Conservation (phyloP, 2,888 invertebrate species). For the Cryptus armator region DNA sequence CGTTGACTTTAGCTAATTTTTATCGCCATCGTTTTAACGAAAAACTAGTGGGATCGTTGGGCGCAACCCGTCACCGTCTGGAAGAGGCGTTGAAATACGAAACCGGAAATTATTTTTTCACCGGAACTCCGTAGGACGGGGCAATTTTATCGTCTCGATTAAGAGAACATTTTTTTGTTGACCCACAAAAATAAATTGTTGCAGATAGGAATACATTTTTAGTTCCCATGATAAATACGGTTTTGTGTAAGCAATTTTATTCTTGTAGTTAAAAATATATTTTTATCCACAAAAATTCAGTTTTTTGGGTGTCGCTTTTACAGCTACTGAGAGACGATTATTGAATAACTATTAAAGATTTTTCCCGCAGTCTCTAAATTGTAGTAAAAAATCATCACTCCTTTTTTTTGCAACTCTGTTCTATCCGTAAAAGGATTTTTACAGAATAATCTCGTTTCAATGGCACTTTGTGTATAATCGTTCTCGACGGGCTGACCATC, state of each 20-base stretch:
- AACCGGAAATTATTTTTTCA: conserved; percentile 36
- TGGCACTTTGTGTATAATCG: conserved; percentile 7
- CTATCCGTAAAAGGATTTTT: background rate
- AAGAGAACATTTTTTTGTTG: background rate
- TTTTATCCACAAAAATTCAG: too few relatives aligned
- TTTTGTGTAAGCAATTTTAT: too few relatives aligned
- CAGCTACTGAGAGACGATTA: too few relatives aligned
- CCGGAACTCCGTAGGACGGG: conserved; percentile 10
- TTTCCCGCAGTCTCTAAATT: too few relatives aligned
- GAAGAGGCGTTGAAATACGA: conserved; percentile 52
- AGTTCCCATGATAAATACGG: too few relatives aligned
- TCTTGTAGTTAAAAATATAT: too few relatives aligned
- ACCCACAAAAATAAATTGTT: background rate
- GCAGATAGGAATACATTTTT: background rate
- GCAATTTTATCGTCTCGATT: conserved; percentile 10
- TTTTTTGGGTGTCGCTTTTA: too few relatives aligned
- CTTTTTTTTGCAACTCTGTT: background rate
- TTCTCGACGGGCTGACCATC: conserved; percentile 1
- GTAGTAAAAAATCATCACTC: background rate
- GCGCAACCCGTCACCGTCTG: conserved; percentile 41
- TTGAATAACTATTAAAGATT: too few relatives aligned
- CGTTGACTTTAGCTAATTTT: conserved; percentile 70
- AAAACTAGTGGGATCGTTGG: conserved; percentile 42
- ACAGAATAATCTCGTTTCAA: conserved; percentile 18
- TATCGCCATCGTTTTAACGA: conserved; percentile 61